Evolutionary conservation across 2,888 invertebrate genomes (phyloP), one percentile per base, ranked within the genome.

Genomic region (Sphinx pinastri): DNA sequence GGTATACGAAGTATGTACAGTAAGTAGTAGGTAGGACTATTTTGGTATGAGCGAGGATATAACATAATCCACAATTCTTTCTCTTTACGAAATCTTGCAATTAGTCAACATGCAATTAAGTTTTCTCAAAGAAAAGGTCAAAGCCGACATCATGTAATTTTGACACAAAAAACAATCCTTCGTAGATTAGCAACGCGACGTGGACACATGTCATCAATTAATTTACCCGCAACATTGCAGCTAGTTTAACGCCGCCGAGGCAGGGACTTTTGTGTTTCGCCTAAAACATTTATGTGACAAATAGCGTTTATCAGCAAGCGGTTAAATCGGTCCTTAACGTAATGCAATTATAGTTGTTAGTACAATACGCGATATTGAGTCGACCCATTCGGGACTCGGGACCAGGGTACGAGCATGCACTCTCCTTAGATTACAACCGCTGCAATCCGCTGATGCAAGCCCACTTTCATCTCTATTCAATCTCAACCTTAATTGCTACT

Each of bases 341-440:
- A 38, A 38, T 38, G 38, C 38, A 38, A 38, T 38, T 38, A 38
- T 38, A 38, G 5, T 38, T 38, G 38, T 38, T 38, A 38, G 4
- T 38, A 38, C 38, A 38, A 38, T 38, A 38, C 38, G 38, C 6
- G 60, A 59, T 70, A 76, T 72, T 73, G 68, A 47, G 67, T 19
- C 72, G 68, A 70, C 58, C 25, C 57, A 31, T n/a, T 57, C 57
- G 19, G 47, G 38, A n/a, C 69, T 19, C 47, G 66, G 49, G 25
- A 25, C 25, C 25, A 25, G 25, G 16, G 55, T 19, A 55, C 25
- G 70, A 74, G 76, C 75, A 75, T 79, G 84, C 83, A 82, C 83
- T 83, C 77, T 77, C 75, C 74, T 72, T 72, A 78, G 80, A 84
- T 83, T 84, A 81, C 76, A 68, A 49, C 70, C 47, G 31, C 58